Percentiles rank a stretch among this genome's conserved stretches.
These are phyloP conservation scores for Pherbina coryleti DNA, from an alignment of 2,888 invertebrate genomes.

Conservation along the genomic window DNA sequence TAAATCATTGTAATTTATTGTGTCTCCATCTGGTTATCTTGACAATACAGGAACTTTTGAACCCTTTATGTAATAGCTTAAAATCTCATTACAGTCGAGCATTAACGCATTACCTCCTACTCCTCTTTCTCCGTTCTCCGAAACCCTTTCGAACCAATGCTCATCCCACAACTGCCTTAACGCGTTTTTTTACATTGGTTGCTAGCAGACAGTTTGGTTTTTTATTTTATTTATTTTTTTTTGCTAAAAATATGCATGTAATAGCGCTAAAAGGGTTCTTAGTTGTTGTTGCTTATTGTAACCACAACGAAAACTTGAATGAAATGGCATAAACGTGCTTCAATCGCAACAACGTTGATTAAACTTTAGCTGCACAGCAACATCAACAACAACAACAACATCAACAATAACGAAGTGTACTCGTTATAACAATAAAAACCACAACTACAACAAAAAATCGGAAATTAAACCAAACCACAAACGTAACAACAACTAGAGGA, in stretches of 20 bases:
- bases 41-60: too few relatives aligned
- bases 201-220: too few relatives aligned
- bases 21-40: too few relatives aligned
- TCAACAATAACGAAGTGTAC: too few relatives aligned
- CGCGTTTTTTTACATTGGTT: too few relatives aligned
- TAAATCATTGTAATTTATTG: too few relatives aligned
- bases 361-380: neutral
- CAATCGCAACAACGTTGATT: neutral
- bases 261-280: conserved; percentile 7
- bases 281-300: conserved; percentile 16
- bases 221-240: neutral
- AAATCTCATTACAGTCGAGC: too few relatives aligned
- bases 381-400: neutral
- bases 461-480: conserved; percentile 23
- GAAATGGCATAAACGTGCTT: conserved; percentile 23
- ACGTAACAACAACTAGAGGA: neutral
- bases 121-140: too few relatives aligned
- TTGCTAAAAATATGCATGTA: conserved; percentile 3
- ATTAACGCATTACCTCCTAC: too few relatives aligned
- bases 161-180: too few relatives aligned
- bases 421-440: neutral
- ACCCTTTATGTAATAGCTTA: too few relatives aligned
- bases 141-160: too few relatives aligned
- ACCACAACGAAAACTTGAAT: conserved; percentile 18
- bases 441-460: neutral